These are phyloP conservation scores for Cassiopea andromeda DNA, from an alignment of 30 jellyfish, hydroid and myxozoan species.

Conservation along the genomic window DNA sequence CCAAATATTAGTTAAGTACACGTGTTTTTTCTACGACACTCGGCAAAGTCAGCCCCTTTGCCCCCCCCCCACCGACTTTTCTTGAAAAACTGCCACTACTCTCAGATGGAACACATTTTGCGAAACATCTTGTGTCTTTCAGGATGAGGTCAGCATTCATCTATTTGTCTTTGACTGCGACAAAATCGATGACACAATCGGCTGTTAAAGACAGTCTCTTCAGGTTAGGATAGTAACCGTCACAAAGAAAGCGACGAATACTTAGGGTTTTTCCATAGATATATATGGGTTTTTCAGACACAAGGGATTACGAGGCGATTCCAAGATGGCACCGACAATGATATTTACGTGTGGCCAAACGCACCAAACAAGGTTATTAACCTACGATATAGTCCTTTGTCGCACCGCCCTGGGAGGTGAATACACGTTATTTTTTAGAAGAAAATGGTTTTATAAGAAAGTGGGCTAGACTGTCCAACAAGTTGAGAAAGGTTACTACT, in stretches of 20 bases:
- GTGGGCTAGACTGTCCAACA: too few relatives aligned
- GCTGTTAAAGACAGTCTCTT: neutral
- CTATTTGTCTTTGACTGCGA: neutral
- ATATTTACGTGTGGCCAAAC: slow-evolving; percentile 22
- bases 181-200: neutral
- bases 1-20: too few relatives aligned
- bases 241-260: slow-evolving; percentile 34
- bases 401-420: neutral
- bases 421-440: too few relatives aligned
- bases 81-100: too few relatives aligned
- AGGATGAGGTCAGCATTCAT: neutral
- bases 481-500: too few relatives aligned
- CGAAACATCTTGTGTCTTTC: too few relatives aligned
- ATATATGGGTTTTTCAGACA: too few relatives aligned
- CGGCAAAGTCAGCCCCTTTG: too few relatives aligned
- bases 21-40: too few relatives aligned
- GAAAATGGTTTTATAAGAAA: too few relatives aligned
- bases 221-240: slow-evolving; percentile 13
- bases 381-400: neutral
- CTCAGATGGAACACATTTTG: too few relatives aligned
- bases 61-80: too few relatives aligned
- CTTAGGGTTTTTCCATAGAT: neutral
- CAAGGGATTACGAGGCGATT: slow-evolving; percentile 19
- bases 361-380: slow-evolving; percentile 8
- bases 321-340: slow-evolving; percentile 31